Percentiles rank a stretch among this genome's conserved stretches.
These are phyloP conservation scores for Mamestra configurata DNA, from an alignment of 1,140 invertebrate genomes.

Conservation along the genomic window DNA sequence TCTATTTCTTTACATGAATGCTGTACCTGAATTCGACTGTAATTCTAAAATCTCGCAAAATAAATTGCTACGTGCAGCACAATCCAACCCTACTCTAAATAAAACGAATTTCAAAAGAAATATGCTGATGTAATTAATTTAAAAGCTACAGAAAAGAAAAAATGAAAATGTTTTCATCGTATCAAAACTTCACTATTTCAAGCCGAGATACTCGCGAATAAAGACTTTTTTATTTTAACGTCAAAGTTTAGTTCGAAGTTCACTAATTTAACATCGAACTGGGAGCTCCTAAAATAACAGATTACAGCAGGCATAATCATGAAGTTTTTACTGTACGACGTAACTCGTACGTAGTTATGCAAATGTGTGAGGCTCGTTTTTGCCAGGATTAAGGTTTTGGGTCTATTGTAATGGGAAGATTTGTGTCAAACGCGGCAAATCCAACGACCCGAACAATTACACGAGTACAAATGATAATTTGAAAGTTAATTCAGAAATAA, in stretches of 20 bases:
- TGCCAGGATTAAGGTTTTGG: constrained; percentile 56
- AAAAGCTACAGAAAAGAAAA: constrained; percentile 56
- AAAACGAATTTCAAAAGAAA: constrained; percentile 52
- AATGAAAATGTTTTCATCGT: constrained; percentile 59
- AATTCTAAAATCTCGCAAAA: constrained; percentile 43
- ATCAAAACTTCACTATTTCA: constrained; percentile 58
- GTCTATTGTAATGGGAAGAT: constrained; percentile 58
- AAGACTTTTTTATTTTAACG: constrained; percentile 57
- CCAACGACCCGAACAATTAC: constrained; percentile 50
- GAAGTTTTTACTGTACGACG: constrained; percentile 51
- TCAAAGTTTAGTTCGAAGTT: constrained; percentile 55
- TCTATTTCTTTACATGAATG: constrained; percentile 47
- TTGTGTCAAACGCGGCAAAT: constrained; percentile 54
- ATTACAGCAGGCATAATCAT: constrained; percentile 50
- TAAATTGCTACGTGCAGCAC: constrained; percentile 41
- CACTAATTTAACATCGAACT: constrained; percentile 55
- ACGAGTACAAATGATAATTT: constrained; percentile 48
- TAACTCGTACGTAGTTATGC: constrained; percentile 56
- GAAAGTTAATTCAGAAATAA: constrained; percentile 49
- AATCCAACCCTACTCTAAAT: constrained; percentile 41
- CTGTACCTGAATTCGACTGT: constrained; percentile 40
- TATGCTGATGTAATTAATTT: constrained; percentile 55
- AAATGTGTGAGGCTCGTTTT: constrained; percentile 55
- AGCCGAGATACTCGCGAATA: constrained; percentile 56
- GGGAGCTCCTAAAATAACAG: constrained; percentile 51